These are phyloP conservation scores for Tortrix viridana DNA, from an alignment of 2,888 invertebrate species.

Conservation along the genomic window DNA sequence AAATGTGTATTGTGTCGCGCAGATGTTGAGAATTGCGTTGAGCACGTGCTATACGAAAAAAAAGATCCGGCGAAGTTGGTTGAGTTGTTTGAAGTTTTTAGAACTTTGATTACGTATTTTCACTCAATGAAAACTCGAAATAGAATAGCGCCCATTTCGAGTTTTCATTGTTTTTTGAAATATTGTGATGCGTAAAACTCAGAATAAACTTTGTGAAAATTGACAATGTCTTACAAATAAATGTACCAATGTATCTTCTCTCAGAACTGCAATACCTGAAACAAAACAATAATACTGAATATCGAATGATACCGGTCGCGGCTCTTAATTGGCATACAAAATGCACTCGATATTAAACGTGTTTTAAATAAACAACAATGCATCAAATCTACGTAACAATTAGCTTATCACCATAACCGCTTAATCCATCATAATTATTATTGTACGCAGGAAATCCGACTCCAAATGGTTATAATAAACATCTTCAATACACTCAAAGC, in stretches of 20 bases:
- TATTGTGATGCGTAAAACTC: too few species aligned
- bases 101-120: neutral
- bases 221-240: too few species aligned
- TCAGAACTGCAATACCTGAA: neutral
- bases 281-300: neutral
- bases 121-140: too few species aligned
- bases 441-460: constrained; percentile 9
- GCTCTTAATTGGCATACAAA: neutral
- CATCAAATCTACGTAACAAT: neutral
- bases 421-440: constrained; percentile 7
- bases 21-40: constrained; percentile 17
- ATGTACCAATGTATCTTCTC: neutral
- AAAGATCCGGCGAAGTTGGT: constrained; percentile 6
- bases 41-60: constrained; percentile 36
- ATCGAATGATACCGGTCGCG: too few species aligned
- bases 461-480: constrained; percentile 14
- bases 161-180: too few species aligned
- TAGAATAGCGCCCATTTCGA: too few species aligned
- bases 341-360: too few species aligned
- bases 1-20: constrained; percentile 1
- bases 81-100: constrained; percentile 1
- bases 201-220: too few species aligned
- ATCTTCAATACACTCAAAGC: neutral
- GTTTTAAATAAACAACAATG: too few species aligned
- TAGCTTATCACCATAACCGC: neutral